Evolutionary conservation across 53 echinoderm and acorn worm species (phyloP).

Genomic region (Mesocentrotus franciscanus): DNA sequence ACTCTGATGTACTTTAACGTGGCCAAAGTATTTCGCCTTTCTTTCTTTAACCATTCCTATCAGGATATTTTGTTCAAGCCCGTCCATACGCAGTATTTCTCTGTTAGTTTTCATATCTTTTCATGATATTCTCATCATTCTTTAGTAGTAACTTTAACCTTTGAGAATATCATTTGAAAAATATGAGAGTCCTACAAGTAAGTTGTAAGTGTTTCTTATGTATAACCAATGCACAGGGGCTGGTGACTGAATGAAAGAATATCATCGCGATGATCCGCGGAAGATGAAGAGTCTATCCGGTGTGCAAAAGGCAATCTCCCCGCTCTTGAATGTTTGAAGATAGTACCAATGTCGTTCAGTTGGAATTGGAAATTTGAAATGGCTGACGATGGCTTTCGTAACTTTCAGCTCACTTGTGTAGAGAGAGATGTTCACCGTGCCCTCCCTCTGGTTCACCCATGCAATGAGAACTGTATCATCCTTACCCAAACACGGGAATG

Average conservation of each 20-base stretch:
- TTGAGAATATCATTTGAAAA: too few relatives aligned
- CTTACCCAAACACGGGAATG: background rate
- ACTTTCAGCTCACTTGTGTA: slow-evolving; percentile 29
- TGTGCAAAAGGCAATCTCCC: slow-evolving; percentile 54
- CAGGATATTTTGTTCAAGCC: too few relatives aligned
- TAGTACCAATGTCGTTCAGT: background rate
- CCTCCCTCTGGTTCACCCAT: slow-evolving; percentile 31
- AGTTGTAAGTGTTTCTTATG: too few relatives aligned
- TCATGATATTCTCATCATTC: too few relatives aligned
- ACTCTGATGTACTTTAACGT: too few relatives aligned
- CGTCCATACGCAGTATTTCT: too few relatives aligned
- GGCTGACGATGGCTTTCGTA: background rate
- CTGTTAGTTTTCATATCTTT: too few relatives aligned
- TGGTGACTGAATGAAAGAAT: background rate
- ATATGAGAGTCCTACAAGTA: too few relatives aligned
- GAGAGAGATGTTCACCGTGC: background rate
- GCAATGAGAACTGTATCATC: slow-evolving; percentile 53
- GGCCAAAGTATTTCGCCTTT: too few relatives aligned
- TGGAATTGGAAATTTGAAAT: background rate
- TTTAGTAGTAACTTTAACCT: too few relatives aligned
- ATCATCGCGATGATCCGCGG: background rate
- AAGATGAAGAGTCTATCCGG: slow-evolving; percentile 35
- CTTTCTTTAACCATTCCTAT: too few relatives aligned
- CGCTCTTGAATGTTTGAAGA: slow-evolving; percentile 29
- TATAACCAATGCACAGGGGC: too few relatives aligned